These are phyloP conservation scores for Muscicapa adusta DNA, from an alignment of 2,113 vertebrate species.

Conservation along the genomic window DNA sequence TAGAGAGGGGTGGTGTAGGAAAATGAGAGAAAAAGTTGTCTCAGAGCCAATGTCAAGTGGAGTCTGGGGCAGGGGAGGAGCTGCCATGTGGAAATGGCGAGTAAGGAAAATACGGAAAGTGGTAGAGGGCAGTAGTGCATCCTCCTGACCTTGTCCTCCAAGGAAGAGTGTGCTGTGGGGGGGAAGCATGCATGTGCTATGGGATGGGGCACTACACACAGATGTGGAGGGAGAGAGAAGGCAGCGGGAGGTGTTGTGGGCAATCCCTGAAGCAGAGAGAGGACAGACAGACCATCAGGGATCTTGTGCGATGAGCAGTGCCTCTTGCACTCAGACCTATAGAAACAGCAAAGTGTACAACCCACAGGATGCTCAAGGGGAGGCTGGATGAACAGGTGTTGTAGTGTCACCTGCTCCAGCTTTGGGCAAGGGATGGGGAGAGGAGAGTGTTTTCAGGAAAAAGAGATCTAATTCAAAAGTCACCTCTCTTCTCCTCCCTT, in stretches of 20 bases:
- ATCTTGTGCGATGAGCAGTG: background rate
- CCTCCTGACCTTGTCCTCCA: background rate
- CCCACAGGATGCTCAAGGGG: background rate
- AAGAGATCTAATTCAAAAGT: background rate
- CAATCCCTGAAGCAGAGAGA: background rate
- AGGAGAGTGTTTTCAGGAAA: background rate
- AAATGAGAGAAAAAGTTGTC: background rate
- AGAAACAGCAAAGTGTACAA: background rate
- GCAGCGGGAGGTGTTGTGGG: background rate
- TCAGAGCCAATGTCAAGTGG: background rate
- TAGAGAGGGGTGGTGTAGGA: background rate
- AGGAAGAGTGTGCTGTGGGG: background rate
- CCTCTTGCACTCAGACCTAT: background rate
- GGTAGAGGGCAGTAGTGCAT: background rate
- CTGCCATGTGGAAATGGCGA: background rate
- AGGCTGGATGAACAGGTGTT: background rate
- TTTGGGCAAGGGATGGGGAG: background rate
- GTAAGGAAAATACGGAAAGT: background rate
- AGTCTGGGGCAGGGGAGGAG: background rate
- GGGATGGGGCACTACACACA: background rate
- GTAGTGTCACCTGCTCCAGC: background rate
- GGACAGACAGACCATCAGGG: accelerated
- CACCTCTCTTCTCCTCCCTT: background rate
- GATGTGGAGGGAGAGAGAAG: background rate
- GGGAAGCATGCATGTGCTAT: background rate